A percentile compares a stretch with the other conserved stretches of the same genome.
These are phyloP conservation scores for Cheilosia scutellata DNA, from an alignment of 2,888 invertebrate species.

Conservation along the genomic window DNA sequence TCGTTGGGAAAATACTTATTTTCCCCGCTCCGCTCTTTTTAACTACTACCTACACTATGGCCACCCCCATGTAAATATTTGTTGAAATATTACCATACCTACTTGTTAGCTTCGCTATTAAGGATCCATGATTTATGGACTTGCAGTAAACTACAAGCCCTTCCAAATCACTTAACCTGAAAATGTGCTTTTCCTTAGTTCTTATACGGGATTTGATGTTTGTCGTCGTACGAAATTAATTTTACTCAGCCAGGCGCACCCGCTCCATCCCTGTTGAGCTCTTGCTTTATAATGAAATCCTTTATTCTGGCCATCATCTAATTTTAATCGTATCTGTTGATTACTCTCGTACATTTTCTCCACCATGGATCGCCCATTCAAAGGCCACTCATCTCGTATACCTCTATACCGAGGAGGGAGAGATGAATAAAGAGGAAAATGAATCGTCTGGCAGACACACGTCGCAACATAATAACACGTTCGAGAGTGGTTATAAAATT, in stretches of 20 bases:
- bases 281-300: constrained; percentile 59
- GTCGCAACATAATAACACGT: constrained; percentile 78
- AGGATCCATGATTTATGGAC: too few species aligned
- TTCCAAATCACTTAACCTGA: too few species aligned
- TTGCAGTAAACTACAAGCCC: too few species aligned
- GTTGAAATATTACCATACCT: too few species aligned
- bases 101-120: too few species aligned
- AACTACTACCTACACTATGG: too few species aligned
- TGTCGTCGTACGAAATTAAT: too few species aligned
- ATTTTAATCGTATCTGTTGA: constrained; percentile 75
- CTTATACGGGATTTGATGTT: too few species aligned
- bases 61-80: too few species aligned
- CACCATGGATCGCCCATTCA: constrained; percentile 35
- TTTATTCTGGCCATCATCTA: constrained; percentile 66
- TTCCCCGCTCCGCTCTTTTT: too few species aligned
- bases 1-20: too few species aligned
- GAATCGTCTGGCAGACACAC: constrained; percentile 79
- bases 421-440: constrained; percentile 62
- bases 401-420: neutral
- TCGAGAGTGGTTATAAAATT: constrained; percentile 78
- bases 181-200: too few species aligned
- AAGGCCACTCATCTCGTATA: constrained; percentile 20
- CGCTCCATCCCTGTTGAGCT: constrained; percentile 28
- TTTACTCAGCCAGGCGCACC: neutral
- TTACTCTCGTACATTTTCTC: constrained; percentile 69